Evolutionary conservation across 2,113 vertebrate species (phyloP), one percentile per base, ranked within the genome.

Genomic region (Cepphus grylle): DNA sequence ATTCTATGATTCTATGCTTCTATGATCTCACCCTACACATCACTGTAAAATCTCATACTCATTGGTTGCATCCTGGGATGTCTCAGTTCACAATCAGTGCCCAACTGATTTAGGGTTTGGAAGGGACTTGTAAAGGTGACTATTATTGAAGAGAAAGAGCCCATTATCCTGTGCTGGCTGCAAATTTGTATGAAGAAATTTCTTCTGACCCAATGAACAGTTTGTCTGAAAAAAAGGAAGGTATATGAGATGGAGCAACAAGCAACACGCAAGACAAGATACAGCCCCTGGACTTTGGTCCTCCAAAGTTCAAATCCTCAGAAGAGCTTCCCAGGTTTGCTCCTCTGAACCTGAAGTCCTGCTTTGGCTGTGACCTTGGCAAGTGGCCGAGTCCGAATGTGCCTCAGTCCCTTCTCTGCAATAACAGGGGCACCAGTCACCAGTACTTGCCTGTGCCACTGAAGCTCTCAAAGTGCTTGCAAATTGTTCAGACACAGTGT

Each of bases 321-420:
- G 50, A 63, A 77, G 45, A 66, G 65, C 40, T 61, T 86, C 49
- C 49, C 58, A 65, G 13, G 2, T 83, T 78, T 78, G 30, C 38
- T 89, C 34, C 45, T 86, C 55, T 81, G 55, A 62, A 74, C 45
- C 59, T 78, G 80, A 92, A 93, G 88, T 74, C 42, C 82, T 83
- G 32, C 47, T 80, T 72, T 88, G 50, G 40, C 47, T 63, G 20
- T 67, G 70, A 49, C 43, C 53, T 65, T 45, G 53, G 52, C 61
- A 79, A 87, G 73, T 6, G 49, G 12, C 29, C 61, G 43, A 8
- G 3, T 45, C 83, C 2, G 3, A 69, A 45, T 0, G 2, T 42
- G 63, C 69, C 59, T 84, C n/a, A 30, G 58, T 7, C 81, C 40
- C 25, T 38, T 34, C 42, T 62, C 71, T 86, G 89, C 42, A 59